Evolutionary conservation across 2,888 invertebrate genomes (phyloP).

Genomic region (Pristionchus arcanus): DNA sequence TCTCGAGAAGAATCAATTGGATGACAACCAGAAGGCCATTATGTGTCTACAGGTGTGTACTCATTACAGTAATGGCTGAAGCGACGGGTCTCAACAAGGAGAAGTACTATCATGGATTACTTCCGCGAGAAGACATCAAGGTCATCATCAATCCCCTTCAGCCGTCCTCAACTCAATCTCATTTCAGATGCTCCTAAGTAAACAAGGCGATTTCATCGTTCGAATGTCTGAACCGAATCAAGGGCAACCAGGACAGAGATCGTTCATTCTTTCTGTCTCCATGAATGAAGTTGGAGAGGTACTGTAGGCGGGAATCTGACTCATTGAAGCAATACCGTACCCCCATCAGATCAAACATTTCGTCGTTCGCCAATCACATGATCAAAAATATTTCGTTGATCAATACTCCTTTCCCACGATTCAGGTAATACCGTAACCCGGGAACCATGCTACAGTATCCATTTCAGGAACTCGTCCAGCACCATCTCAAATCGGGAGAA

Average conservation of each 20-base stretch:
- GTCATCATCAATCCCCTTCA: neutral
- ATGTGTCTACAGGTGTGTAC: conserved; percentile 63
- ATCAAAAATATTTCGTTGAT: conserved; percentile 59
- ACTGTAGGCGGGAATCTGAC: neutral
- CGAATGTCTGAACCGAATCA: conserved; percentile 48
- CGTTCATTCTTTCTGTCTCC: conserved; percentile 2
- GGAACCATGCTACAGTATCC: neutral
- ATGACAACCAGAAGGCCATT: conserved; percentile 60
- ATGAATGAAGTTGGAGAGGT: neutral
- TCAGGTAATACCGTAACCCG: conserved; percentile 54
- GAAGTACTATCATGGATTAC: conserved; percentile 48
- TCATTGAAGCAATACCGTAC: neutral
- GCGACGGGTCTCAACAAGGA: neutral
- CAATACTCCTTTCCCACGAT: conserved; percentile 58
- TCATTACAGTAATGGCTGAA: neutral
- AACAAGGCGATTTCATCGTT: conserved; percentile 47
- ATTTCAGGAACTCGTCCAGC: neutral
- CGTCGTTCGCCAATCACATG: conserved; percentile 59
- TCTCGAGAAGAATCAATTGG: conserved; percentile 65
- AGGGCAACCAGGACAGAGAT: conserved; percentile 17
- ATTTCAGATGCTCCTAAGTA: conserved; percentile 32
- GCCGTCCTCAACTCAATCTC: too few species aligned
- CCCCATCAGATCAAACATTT: conserved; percentile 65
- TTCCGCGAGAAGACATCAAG: conserved; percentile 46
- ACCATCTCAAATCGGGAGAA: neutral